These are phyloP conservation scores for Pardosa pseudoannulata DNA, from an alignment of 2,888 invertebrate genomes.

Conservation along the genomic window DNA sequence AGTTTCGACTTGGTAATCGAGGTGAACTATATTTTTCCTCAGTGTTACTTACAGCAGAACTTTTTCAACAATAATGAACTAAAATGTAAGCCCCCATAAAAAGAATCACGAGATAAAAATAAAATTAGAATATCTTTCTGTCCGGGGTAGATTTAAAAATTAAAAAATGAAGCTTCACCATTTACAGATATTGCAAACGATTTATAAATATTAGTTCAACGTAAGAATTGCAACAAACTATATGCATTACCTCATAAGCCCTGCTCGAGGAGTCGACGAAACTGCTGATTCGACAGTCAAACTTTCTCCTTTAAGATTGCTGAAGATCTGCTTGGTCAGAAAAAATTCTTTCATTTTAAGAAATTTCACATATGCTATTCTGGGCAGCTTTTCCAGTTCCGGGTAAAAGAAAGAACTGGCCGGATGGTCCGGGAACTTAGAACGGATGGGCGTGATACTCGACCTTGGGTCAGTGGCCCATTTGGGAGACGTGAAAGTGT, in stretches of 20 bases:
- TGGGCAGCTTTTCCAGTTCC: slow-evolving; percentile 89
- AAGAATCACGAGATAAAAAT: no score
- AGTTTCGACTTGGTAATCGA: no score
- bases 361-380: slow-evolving; percentile 87
- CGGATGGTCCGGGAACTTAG: slow-evolving; percentile 91
- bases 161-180: no score
- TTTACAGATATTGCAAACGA: no score
- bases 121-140: no score
- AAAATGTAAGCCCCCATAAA: no score
- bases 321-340: slow-evolving; percentile 28
- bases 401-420: slow-evolving; percentile 97
- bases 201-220: no score
- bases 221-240: no score
- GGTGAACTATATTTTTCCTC: no score
- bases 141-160: no score
- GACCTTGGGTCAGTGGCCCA: slow-evolving; percentile 95
- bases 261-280: slow-evolving; percentile 14
- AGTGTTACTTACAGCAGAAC: no score
- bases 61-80: no score
- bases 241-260: slow-evolving; percentile 35
- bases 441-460: slow-evolving; percentile 91
- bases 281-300: slow-evolving; percentile 6
- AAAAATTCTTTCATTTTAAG: slow-evolving; percentile 76
- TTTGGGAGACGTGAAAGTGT: slow-evolving; percentile 97
- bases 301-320: slow-evolving; percentile 33